Evolutionary conservation across 2,797 vertebrate genomes (phyloP), one percentile per base, ranked within the genome.

Genomic region (Crax fasciolata): DNA sequence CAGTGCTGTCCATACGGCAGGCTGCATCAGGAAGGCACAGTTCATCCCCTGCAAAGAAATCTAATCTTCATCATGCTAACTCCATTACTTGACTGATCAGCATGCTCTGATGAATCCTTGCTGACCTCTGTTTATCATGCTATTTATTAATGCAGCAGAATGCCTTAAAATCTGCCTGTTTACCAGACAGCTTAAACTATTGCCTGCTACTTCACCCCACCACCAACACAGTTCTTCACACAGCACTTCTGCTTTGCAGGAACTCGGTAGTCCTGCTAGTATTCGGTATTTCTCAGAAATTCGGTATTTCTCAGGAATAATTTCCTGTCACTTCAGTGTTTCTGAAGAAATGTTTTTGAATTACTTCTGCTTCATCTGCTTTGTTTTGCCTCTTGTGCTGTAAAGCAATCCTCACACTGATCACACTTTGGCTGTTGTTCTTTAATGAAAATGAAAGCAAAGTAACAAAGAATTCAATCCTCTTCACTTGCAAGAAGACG

Each of bases 51-150:
- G 35, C 38, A 67, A 55, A 90, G 43, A 70, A 87, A 87, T 43
- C 30, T 68, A 10, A 62, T 74, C 51, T 88, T 63, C 30, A 76
- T 75, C 72, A 17, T 2, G 1, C 23, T 61, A 46, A 38, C 48
- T 89, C 65, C 41, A 10, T 87, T 75, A 88, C 78, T 48, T 90
- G 76, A 82, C 35, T n/a, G 27, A 70, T 87, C 52, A 83, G 21
- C 43, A 39, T 80, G 41, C 75, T 88, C 78, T 81, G 71, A 86
- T 73, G 90, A 93, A 95, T 55, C 10, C 52, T 61, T 39, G 8
- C 58, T 87, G 65, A 61, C 82, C 32, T 55, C 30, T 57, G 7
- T 86, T 90, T 86, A 67, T 77, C 59, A 66, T 79, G 20, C 28
- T 68, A 30, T 39, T 10, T 39, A 49, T 73, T 62, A 59, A 72